Conservation (phyloP, 2,797 vertebrate species). For the Lithobates sylvaticus region DNA sequence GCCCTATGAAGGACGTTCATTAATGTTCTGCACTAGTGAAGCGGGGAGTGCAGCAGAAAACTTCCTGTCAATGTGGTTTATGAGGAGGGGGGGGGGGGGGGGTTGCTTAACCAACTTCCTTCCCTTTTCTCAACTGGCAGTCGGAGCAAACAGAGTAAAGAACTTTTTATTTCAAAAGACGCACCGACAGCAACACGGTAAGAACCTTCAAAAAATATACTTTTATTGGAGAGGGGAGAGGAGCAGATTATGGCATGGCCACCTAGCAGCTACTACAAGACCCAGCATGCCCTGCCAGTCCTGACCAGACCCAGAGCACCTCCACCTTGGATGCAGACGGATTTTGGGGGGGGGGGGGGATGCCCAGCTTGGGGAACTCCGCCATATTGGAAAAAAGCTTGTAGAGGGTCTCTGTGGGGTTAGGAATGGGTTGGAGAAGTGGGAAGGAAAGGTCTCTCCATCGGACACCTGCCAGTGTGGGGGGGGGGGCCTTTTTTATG, state of each 20-base stretch:
- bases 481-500: no score
- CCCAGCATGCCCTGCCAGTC: neutral
- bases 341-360: no score
- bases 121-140: slow-evolving; percentile 46
- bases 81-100: slow-evolving; percentile 6
- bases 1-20: neutral
- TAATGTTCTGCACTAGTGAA: neutral
- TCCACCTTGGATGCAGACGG: no score
- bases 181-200: slow-evolving; percentile 18
- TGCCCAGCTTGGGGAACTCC: no score
- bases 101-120: slow-evolving; percentile 13
- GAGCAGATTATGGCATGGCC: neutral
- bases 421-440: no score
- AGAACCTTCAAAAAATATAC: slow-evolving; percentile 4
- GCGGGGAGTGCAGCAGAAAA: neutral
- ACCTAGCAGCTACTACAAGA: neutral
- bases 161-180: neutral
- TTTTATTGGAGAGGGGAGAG: neutral
- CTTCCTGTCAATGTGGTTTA: slow-evolving; percentile 51
- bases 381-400: no score
- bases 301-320: neutral
- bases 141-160: neutral
- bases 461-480: no score
- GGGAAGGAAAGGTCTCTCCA: no score
- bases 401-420: no score